A percentile compares a stretch with the other conserved stretches of the same genome.
These are phyloP conservation scores for Vulpes lagopus DNA, from an alignment of 2,113 vertebrate genomes.

Conservation along the genomic window DNA sequence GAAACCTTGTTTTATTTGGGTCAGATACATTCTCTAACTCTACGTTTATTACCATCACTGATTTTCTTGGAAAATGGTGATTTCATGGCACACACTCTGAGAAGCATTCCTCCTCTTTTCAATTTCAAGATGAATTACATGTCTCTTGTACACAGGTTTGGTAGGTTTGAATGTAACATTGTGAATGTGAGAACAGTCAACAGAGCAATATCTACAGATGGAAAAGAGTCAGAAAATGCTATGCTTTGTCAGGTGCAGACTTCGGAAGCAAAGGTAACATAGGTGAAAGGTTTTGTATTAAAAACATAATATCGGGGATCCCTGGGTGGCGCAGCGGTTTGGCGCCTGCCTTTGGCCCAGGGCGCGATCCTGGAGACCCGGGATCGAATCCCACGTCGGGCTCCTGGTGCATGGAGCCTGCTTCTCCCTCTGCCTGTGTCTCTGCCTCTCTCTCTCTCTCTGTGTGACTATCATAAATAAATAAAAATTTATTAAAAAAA, in stretches of 20 bases:
- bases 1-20: neutral
- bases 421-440: too few species aligned
- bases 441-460: too few species aligned
- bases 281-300: neutral
- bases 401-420: too few species aligned
- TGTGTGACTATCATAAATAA: too few species aligned
- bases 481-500: too few species aligned
- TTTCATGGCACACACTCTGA: neutral
- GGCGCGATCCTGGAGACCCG: too few species aligned
- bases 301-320: neutral
- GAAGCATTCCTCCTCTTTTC: neutral
- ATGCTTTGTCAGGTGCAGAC: constrained; percentile 34
- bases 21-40: neutral
- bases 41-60: neutral
- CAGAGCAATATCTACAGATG: neutral
- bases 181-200: neutral
- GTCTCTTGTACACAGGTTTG: neutral
- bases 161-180: neutral
- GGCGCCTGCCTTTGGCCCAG: too few species aligned
- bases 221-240: neutral
- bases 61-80: neutral
- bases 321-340: too few species aligned
- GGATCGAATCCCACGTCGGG: too few species aligned
- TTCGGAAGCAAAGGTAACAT: neutral
- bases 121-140: neutral